Evolutionary conservation across 2,113 vertebrate genomes (phyloP).

Genomic region (Sapayoa aenigma): DNA sequence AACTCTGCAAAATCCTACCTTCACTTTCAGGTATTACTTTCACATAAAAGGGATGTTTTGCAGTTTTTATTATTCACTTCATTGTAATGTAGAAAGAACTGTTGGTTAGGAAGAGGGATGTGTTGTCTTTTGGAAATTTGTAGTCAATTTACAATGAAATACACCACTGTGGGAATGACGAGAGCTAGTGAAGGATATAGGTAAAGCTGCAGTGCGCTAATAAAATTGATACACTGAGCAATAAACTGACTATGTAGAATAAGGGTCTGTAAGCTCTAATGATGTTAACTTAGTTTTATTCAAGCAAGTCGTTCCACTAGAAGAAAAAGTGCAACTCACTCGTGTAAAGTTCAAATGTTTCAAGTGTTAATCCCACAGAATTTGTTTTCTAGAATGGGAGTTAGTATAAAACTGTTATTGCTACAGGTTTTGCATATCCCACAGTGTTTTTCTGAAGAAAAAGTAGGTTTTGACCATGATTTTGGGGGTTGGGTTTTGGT

Average conservation of each 20-base stretch:
- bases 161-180: background rate
- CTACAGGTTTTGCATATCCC: background rate
- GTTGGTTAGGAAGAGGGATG: background rate
- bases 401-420: background rate
- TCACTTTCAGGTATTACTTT: background rate
- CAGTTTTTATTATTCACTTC: background rate
- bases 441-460: background rate
- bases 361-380: background rate
- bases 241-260: background rate
- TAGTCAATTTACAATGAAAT: background rate
- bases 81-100: background rate
- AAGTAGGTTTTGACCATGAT: background rate
- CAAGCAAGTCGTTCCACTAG: background rate
- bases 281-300: background rate
- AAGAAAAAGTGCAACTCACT: background rate
- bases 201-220: background rate
- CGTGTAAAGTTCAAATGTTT: background rate
- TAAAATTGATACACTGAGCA: background rate
- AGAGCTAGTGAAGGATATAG: background rate
- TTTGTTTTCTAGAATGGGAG: background rate
- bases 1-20: background rate
- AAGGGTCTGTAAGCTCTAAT: background rate
- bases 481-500: rapidly evolving
- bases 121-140: background rate
- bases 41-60: background rate